Percentiles rank a stretch among this genome's conserved stretches.
Evolutionary conservation across 2,113 vertebrate genomes (phyloP).

Genomic region (Etheostoma spectabile): DNA sequence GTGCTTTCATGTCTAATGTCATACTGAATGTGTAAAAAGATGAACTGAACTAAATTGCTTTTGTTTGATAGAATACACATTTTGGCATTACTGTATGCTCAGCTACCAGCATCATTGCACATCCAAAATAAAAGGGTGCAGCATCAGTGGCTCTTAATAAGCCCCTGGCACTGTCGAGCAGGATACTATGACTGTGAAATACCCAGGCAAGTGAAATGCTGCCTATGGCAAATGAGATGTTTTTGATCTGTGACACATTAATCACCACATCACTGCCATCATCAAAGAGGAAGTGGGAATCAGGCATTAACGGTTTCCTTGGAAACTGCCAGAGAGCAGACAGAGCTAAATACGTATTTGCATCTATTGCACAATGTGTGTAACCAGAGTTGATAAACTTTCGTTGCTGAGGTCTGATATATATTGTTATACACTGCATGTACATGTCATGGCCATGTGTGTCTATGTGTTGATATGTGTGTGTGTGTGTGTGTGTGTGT

Average conservation of each 20-base stretch:
- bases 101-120: slow-evolving; percentile 40
- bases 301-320: slow-evolving; percentile 73
- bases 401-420: slow-evolving; percentile 13
- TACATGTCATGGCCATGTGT: neutral
- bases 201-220: slow-evolving; percentile 57
- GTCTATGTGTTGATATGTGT: neutral
- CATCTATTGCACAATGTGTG: slow-evolving; percentile 47
- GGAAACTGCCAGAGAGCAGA: slow-evolving; percentile 76
- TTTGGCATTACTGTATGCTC: slow-evolving; percentile 28
- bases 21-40: slow-evolving; percentile 14
- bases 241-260: slow-evolving; percentile 79
- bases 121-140: slow-evolving; percentile 55
- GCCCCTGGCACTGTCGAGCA: slow-evolving; percentile 45
- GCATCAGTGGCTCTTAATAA: slow-evolving; percentile 64
- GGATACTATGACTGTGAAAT: slow-evolving; percentile 72
- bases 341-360: slow-evolving; percentile 57
- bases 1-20: neutral
- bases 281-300: slow-evolving; percentile 70
- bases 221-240: slow-evolving; percentile 68
- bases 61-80: slow-evolving; percentile 45
- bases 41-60: slow-evolving; percentile 27
- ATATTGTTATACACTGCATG: slow-evolving; percentile 21
- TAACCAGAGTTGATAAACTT: slow-evolving; percentile 29
- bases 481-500: slow-evolving; percentile 19
- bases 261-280: slow-evolving; percentile 73